A percentile compares a stretch with the other conserved stretches of the same genome.
Conservation (phyloP, 1,140 invertebrate species). For the Drosophila cardini region DNA sequence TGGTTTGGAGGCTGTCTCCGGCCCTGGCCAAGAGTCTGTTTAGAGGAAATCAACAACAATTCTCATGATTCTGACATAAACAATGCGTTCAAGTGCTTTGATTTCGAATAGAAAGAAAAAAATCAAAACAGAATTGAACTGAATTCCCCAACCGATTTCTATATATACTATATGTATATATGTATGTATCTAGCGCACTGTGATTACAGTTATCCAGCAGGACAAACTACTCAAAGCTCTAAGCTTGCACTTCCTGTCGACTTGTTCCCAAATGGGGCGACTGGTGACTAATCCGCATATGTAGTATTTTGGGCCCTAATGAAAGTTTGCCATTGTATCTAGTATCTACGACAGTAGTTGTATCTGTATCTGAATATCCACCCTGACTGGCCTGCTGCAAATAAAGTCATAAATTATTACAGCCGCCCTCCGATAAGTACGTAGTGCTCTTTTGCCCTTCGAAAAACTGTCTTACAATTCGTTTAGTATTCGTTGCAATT, state of each 20-base stretch:
- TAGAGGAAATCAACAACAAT: slow-evolving; percentile 46
- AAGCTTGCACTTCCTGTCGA: slow-evolving; percentile 25
- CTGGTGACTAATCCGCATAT: slow-evolving; percentile 63
- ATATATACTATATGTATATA: not conserved
- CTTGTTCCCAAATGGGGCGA: not conserved
- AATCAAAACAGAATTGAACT: not conserved
- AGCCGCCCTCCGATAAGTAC: slow-evolving; percentile 29
- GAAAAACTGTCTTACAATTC: slow-evolving; percentile 24
- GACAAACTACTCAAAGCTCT: not conserved
- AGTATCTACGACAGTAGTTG: not conserved
- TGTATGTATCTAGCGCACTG: not conserved
- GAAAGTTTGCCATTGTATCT: slow-evolving; percentile 37
- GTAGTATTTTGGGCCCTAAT: slow-evolving; percentile 21
- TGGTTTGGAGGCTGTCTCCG: not conserved
- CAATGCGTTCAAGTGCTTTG: slow-evolving; percentile 65
- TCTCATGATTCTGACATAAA: slow-evolving; percentile 53
- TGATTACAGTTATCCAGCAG: not conserved
- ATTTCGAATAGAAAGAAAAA: slow-evolving; percentile 5
- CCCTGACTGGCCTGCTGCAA: slow-evolving; percentile 37
- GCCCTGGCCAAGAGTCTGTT: slow-evolving; percentile 41
- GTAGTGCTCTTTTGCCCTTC: slow-evolving; percentile 33
- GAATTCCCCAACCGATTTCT: not conserved
- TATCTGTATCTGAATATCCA: slow-evolving; percentile 28
- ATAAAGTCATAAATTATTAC: slow-evolving; percentile 72
- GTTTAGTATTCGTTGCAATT: slow-evolving; percentile 45